Percentiles rank a stretch among this genome's conserved stretches.
These are phyloP conservation scores for Tragelaphus eurycerus DNA, from an alignment of 2,797 vertebrate species.

Conservation along the genomic window DNA sequence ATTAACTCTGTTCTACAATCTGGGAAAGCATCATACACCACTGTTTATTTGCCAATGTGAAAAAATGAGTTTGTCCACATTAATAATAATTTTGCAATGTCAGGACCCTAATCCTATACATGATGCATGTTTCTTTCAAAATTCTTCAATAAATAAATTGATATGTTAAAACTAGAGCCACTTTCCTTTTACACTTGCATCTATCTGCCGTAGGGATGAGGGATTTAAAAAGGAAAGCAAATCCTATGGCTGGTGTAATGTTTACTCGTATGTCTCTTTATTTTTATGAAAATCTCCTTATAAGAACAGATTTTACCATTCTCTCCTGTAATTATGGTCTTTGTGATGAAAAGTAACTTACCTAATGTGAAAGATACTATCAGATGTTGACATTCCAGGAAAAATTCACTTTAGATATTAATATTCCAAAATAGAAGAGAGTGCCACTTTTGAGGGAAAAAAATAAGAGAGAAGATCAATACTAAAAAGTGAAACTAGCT, in stretches of 20 bases:
- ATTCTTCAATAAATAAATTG: not conserved
- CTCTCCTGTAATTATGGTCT: conserved; percentile 21
- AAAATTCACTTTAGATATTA: not conserved
- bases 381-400: not conserved
- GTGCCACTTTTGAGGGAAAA: not conserved
- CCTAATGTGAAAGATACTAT: not conserved
- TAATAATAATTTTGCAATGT: not conserved
- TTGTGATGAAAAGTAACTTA: conserved; percentile 42
- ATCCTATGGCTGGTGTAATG: not conserved
- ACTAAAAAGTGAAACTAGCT: not conserved
- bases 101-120: not conserved
- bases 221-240: not conserved
- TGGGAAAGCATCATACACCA: not conserved
- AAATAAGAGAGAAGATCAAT: not conserved
- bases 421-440: not conserved
- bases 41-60: not conserved
- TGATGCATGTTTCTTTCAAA: not conserved
- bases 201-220: not conserved
- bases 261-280: not conserved
- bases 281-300: not conserved
- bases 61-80: not conserved
- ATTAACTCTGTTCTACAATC: not conserved
- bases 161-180: not conserved
- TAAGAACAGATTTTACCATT: not conserved
- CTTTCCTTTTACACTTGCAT: not conserved